Base-by-base conservation (phyloP, 2,113 vertebrate genomes). In the Hydrolagus affinis region DNA sequence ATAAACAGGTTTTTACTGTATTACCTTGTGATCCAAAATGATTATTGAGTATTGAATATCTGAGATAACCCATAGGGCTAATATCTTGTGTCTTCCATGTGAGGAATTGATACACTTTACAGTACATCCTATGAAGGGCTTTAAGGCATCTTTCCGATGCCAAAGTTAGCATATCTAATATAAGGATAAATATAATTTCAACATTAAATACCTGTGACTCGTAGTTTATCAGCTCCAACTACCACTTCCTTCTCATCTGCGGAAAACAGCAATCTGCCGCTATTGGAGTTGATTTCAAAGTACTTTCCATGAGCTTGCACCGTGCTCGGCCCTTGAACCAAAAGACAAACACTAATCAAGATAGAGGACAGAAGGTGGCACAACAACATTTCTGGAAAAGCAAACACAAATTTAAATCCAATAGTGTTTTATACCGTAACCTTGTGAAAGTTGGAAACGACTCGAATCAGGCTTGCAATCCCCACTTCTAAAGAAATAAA, bases 221-320 rank as follows among this genome's bases (percentile, higher is more conserved):
- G 93, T 85, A 99, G 96, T 89, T 94, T 98, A 77, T 95, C 96
- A 56, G 95, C 94, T 75, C 96, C 96, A 85, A 98, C 91, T 85
- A 91, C 88, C 30, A 93, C 89, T 87, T 95, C 93, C n/a, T 94
- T 91, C 87, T 94, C 93, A 89, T 96, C 92, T 2, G 95, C 95
- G 8, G 93, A 95, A 87, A 99, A 98, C 86, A 98, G 92, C 87
- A 93, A 93, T 86, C 94, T 93, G 88, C 93, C 93, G 0, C 90
- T 89, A 86, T 91, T 90, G 86, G 96, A 96, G 87, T 88, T 95
- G 90, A 99, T 93, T 88, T 95, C 93, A 88, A 98, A 94, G 78
- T 94, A 90, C 15, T 89, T 93, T 88, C 92, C 88, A 4, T 96
- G 93, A 86, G 94, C 94, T 87, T 96, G 91, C 73, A 94, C 93